A percentile compares a stretch with the other conserved stretches of the same genome.
These are phyloP conservation scores for Muschampia plurimacula DNA, from an alignment of 2,888 invertebrate genomes.

Conservation along the genomic window DNA sequence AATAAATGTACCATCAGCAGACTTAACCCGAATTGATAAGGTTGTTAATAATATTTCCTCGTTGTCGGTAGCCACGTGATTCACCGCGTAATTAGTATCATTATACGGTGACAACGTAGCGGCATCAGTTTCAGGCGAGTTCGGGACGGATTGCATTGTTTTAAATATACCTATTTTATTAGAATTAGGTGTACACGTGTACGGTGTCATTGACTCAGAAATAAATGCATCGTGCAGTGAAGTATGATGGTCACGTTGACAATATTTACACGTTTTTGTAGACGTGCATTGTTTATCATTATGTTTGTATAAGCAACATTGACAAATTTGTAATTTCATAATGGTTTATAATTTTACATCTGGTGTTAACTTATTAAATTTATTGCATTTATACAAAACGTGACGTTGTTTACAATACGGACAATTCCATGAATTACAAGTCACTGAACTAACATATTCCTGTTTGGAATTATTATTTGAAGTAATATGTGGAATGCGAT, in stretches of 20 bases:
- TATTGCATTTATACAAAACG: neutral
- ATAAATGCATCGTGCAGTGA: neutral
- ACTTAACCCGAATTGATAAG: neutral
- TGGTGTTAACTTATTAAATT: too few species aligned
- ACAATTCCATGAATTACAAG: too few species aligned
- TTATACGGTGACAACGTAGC: neutral
- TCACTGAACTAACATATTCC: too few species aligned
- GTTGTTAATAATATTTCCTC: slow-evolving; percentile 19
- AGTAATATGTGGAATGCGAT: neutral
- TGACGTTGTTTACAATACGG: too few species aligned
- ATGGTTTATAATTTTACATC: too few species aligned
- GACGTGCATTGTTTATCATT: too few species aligned
- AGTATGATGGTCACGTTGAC: neutral
- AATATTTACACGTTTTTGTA: too few species aligned
- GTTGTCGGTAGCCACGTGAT: neutral
- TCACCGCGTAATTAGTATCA: neutral
- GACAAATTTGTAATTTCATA: too few species aligned
- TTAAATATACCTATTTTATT: too few species aligned
- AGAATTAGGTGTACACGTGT: too few species aligned
- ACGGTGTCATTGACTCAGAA: neutral
- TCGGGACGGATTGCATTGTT: too few species aligned
- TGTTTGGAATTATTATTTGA: neutral
- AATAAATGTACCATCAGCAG: neutral
- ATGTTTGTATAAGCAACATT: too few species aligned
- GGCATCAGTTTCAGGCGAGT: neutral